Conservation (phyloP, 2,888 invertebrate species). For the Pollenia angustigena region DNA sequence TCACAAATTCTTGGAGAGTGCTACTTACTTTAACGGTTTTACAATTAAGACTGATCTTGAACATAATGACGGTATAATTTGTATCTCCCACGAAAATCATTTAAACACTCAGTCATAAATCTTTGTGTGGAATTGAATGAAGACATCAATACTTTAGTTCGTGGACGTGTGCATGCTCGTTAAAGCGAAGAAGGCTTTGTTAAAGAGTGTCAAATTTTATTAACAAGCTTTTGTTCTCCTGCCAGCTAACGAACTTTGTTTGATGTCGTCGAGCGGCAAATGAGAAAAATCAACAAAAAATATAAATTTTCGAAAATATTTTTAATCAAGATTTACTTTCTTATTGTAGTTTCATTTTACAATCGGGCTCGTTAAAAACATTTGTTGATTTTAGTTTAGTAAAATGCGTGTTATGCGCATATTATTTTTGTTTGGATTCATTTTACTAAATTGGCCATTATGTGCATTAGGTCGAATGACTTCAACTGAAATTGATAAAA, state of each 20-base stretch:
- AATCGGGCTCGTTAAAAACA: slow-evolving; percentile 45
- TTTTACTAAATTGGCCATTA: neutral
- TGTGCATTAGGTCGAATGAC: neutral
- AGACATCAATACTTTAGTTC: slow-evolving; percentile 15
- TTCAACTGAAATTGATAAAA: neutral
- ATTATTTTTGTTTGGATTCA: neutral
- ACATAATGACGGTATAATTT: neutral
- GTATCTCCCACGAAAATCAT: neutral
- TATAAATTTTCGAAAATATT: neutral
- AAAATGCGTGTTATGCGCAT: slow-evolving; percentile 16
- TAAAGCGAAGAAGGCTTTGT: neutral
- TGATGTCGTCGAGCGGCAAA: slow-evolving; percentile 27
- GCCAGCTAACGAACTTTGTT: slow-evolving; percentile 7
- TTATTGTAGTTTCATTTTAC: slow-evolving; percentile 34
- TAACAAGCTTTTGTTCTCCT: slow-evolving; percentile 52
- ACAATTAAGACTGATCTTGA: slow-evolving; percentile 24
- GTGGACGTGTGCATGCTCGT: neutral
- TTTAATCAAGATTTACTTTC: slow-evolving; percentile 12
- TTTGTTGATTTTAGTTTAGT: neutral
- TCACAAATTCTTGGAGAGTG: neutral
- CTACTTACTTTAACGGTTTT: slow-evolving; percentile 6
- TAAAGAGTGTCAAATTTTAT: slow-evolving; percentile 32
- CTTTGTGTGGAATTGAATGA: slow-evolving; percentile 23
- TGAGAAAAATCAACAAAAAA: slow-evolving; percentile 56
- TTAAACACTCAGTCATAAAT: neutral